Evolutionary conservation across 2,797 vertebrate species (phyloP).

Genomic region (Mus spretus): DNA sequence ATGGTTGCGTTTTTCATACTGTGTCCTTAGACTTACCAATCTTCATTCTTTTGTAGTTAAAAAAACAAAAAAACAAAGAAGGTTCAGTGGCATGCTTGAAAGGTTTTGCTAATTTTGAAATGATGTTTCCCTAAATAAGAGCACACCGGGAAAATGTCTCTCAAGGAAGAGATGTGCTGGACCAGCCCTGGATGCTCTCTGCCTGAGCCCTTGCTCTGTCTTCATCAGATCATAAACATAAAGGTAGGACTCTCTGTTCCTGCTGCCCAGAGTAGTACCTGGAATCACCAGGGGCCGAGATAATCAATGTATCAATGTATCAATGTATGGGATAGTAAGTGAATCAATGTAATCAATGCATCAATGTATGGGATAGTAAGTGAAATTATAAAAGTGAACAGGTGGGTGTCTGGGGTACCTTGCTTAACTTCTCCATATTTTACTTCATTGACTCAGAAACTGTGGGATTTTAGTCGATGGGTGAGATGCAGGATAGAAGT

Average conservation of each 20-base stretch:
- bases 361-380: background rate
- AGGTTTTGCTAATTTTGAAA: slow-evolving; percentile 16
- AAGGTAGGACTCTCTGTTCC: background rate
- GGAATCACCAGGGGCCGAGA: background rate
- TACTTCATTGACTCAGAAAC: slow-evolving; percentile 15
- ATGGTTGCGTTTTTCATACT: slow-evolving; percentile 2
- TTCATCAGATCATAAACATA: background rate
- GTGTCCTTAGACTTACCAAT: slow-evolving; percentile 7
- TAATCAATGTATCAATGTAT: background rate
- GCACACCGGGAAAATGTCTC: background rate
- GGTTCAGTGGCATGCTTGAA: slow-evolving; percentile 33
- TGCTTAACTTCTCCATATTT: background rate
- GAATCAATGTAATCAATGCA: background rate
- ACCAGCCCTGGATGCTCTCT: background rate
- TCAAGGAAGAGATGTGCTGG: background rate
- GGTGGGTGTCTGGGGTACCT: background rate
- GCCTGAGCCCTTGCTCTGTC: background rate
- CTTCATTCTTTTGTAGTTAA: slow-evolving; percentile 31
- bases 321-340: background rate
- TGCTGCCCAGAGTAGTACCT: background rate
- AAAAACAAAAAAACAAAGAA: background rate
- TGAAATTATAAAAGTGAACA: slow-evolving; percentile 35
- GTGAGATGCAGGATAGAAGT: background rate
- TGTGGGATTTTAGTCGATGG: background rate
- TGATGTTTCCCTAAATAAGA: slow-evolving; percentile 21